A percentile compares a stretch with the other conserved stretches of the same genome.
These are phyloP conservation scores for Syngnathus acus DNA, from an alignment of 2,797 vertebrate species.

Conservation along the genomic window DNA sequence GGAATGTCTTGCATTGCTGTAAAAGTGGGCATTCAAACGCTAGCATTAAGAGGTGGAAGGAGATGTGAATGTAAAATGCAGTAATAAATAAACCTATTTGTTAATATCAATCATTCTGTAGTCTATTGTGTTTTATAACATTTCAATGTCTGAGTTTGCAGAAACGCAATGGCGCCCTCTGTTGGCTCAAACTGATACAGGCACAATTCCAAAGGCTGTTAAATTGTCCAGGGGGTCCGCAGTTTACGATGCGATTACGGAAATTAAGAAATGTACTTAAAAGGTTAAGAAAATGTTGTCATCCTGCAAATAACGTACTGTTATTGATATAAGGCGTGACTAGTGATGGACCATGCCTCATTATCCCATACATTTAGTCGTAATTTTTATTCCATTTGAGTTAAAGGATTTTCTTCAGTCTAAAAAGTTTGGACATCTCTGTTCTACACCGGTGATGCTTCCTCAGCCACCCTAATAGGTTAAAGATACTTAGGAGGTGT, in stretches of 20 bases:
- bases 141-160: neutral
- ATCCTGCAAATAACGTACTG: neutral
- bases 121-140: neutral
- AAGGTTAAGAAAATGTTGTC: neutral
- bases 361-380: no score
- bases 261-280: no score
- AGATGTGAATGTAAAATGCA: conserved; percentile 18
- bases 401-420: no score
- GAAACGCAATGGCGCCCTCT: neutral
- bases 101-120: neutral
- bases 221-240: neutral
- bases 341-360: neutral
- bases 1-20: conserved; percentile 19
- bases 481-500: conserved; percentile 11
- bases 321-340: neutral
- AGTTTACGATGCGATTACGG: neutral
- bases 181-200: neutral
- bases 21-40: conserved; percentile 17
- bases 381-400: no score
- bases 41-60: conserved; percentile 1
- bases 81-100: conserved; percentile 28
- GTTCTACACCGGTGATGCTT: neutral
- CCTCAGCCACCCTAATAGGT: neutral
- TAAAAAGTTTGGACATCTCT: no score
- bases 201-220: neutral